Evolutionary conservation across 2,888 invertebrate species (phyloP).

Genomic region (Sicus ferrugineus): DNA sequence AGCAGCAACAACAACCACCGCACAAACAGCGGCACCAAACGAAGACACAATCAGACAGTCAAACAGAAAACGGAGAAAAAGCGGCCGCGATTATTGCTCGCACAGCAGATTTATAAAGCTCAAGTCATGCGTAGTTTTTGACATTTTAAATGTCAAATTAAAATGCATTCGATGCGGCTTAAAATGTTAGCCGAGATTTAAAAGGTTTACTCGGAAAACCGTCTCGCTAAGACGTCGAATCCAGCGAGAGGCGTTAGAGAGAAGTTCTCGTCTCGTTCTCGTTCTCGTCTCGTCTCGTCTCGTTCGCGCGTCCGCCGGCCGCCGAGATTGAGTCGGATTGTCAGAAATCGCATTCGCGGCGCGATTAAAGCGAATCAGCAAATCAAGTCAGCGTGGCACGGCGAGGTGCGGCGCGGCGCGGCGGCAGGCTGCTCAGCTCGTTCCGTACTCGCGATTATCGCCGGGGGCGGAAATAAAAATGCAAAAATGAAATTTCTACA

Average conservation of each 20-base stretch:
- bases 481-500: neutral
- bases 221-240: too few relatives aligned
- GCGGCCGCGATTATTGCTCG: neutral
- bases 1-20: neutral
- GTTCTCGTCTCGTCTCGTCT: too few relatives aligned
- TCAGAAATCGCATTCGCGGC: conserved; percentile 13
- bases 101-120: neutral
- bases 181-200: neutral
- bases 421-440: neutral
- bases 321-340: conserved; percentile 2
- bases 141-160: conserved; percentile 24
- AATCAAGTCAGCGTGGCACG: too few relatives aligned
- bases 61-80: neutral
- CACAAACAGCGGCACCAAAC: too few relatives aligned
- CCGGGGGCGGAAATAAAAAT: neutral
- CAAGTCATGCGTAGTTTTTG: conserved; percentile 10
- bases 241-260: too few relatives aligned
- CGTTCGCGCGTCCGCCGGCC: neutral
- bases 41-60: neutral
- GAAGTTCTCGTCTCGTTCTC: too few relatives aligned
- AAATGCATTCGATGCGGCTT: neutral
- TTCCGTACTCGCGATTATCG: conserved; percentile 1
- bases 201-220: neutral
- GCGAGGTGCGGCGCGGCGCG: neutral
- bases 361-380: conserved; percentile 4